Evolutionary conservation across 2,113 vertebrate species (phyloP), one percentile per base, ranked within the genome.

Genomic region (Sphyrna mokarran): DNA sequence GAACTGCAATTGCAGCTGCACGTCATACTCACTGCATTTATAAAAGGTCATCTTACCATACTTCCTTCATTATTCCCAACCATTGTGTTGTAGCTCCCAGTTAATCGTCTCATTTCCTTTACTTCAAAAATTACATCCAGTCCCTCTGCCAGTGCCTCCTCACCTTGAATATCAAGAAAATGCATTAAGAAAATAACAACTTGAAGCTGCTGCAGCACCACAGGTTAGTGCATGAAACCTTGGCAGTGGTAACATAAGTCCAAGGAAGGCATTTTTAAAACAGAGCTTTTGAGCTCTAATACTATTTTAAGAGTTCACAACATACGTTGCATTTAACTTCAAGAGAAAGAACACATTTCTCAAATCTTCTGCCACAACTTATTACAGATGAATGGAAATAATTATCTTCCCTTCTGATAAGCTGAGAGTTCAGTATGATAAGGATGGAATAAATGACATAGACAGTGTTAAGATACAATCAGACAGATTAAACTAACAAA

Each of bases 11-110:
- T 78, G 90, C 61, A 68, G n/a, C 33, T 40, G 94, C 7, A 33
- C 6, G 22, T 43, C 8, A 18, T 9, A 72, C 40, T 58, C 76
- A 63, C 48, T 78, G 69, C 58, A 94, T 8, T 61, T 40, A 23
- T 33, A 63, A 33, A n/a, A 89, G 40, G 16, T 94, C 9, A 16
- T 40, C 98, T 97, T 97, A 99, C 99, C 99, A 99, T 99, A 95
- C 99, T 99, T 96, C 99, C 99, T 97, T 99, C 99, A 0, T 99
- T 99, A 97, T 99, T 99, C 95, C 99, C 99, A 37, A 99, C 99
- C 99, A 99, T 99, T 26, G 99, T 99, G 97, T 99, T 99, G 96
- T 99, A 99, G 96, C 98, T 99, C 96, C 99, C 99, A 0, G 99
- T 99, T 80, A 99, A 95, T 76, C 99, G 97, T 97, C 98, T 98